A percentile compares a stretch with the other conserved stretches of the same genome.
Conservation (phyloP, 1,140 invertebrate species). For the Drosophila arizonae region DNA sequence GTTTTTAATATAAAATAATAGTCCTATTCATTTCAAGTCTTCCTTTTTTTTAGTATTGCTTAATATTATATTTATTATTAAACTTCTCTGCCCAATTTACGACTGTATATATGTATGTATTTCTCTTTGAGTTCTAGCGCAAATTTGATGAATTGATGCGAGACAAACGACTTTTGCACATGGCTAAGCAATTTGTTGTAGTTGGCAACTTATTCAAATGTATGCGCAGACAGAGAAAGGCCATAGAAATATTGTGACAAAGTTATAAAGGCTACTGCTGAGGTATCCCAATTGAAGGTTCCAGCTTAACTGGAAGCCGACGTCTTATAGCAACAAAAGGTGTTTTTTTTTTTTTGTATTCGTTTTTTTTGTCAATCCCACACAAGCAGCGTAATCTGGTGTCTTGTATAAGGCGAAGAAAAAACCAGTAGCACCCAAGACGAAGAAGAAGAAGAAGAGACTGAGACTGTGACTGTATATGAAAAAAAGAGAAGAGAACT, state of each 20-base stretch:
- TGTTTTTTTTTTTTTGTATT: constrained; percentile 1
- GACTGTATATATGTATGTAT: no score
- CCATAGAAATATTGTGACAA: constrained; percentile 52
- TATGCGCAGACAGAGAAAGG: constrained; percentile 8
- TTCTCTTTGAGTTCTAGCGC: neutral
- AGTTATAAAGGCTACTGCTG: constrained; percentile 27
- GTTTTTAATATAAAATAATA: no score
- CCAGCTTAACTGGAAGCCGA: constrained; percentile 29
- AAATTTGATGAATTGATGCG: neutral
- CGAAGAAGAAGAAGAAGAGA: neutral
- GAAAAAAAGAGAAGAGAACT: constrained; percentile 34
- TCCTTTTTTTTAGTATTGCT: no score
- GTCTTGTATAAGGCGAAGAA: constrained; percentile 28
- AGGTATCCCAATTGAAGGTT: constrained; percentile 34
- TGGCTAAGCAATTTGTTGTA: constrained; percentile 6
- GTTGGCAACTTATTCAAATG: constrained; percentile 12
- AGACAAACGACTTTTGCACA: constrained; percentile 17
- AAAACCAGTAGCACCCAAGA: constrained; percentile 61
- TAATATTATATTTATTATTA: no score
- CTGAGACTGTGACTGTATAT: neutral
- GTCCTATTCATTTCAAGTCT: no score
- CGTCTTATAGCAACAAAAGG: constrained; percentile 41
- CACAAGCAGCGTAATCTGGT: constrained; percentile 63
- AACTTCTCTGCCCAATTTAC: no score
- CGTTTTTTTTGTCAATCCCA: constrained; percentile 38